Base-by-base conservation (phyloP, 2,888 invertebrate genomes). In the Microplitis deprimator region DNA sequence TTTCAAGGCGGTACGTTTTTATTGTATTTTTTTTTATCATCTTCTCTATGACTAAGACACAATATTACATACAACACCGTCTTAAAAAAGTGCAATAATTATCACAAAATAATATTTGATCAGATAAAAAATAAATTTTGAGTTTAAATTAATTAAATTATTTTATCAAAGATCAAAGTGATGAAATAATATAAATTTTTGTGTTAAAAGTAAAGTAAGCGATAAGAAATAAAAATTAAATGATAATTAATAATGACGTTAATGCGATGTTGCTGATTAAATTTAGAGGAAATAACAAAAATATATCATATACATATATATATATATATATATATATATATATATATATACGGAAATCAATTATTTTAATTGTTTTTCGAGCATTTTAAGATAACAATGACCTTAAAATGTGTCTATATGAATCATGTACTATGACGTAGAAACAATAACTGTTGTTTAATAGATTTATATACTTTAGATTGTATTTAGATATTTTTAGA, bases 1-100 rank as follows among this genome's bases (percentile, higher is more conserved):
- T 67, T 73, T 73, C 50, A 50, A 76, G 64, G 64, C 62, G 77
- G 61, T 50, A 76, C 77, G 75, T 80, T 75, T 77, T 77, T 70
- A n/a, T 59, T 2, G 0, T 29, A 3, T 60, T 59, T 38, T 59
- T 3, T 60, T 59, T 38, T 70, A 41, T 38, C n/a, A 29, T 20
- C 20, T 17, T n/a, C n/a, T 29, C 20, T 59, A 69, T 50, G 40
- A 17, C 17, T 40, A 1, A 16, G 13, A 50, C 8, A 50, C 1
- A 3, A 3, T 13, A 50, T 50, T 50, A 50, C 50, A 50, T 4
- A 3, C 1, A 50, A 20, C 1, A 20, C 2, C 20, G 20, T 29
- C 4, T 29, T 29, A 29, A 29, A 29, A 29, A 29, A 29, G 29
- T 4, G 29, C 13, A 50, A 50, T 50, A 50, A 50, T 13, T 13